These are phyloP conservation scores for Eustalomyia histrio DNA, from an alignment of 2,888 invertebrate genomes.

Conservation along the genomic window DNA sequence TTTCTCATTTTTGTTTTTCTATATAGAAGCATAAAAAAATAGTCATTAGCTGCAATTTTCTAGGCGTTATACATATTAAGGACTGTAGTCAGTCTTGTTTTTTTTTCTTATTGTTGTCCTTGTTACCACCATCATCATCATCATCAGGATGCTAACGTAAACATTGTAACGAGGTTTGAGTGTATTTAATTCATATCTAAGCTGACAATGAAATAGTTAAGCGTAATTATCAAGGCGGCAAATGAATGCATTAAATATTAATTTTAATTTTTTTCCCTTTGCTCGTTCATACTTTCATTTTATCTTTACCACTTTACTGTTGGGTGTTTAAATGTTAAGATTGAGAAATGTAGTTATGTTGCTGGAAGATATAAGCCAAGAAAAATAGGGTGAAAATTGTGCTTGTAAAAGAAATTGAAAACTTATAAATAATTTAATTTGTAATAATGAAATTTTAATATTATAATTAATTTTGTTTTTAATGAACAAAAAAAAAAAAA, in stretches of 20 bases:
- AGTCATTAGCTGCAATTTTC: constrained; percentile 66
- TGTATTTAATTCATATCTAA: constrained; percentile 68
- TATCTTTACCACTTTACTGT: background rate
- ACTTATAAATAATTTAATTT: constrained; percentile 57
- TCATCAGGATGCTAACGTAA: background rate
- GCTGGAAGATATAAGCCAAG: background rate
- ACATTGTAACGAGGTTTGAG: constrained; percentile 29
- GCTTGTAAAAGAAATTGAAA: constrained; percentile 3
- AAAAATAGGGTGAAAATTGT: background rate
- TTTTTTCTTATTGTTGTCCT: constrained; percentile 26
- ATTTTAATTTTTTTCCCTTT: constrained; percentile 56
- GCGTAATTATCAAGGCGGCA: constrained; percentile 73
- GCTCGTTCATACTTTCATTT: constrained; percentile 44
- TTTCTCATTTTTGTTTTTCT: constrained; percentile 25
- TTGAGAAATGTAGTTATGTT: background rate
- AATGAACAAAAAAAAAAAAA: constrained; percentile 22
- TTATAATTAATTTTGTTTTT: constrained; percentile 57
- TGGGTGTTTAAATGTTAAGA: background rate
- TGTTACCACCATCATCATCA: constrained; percentile 32
- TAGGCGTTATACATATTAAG: constrained; percentile 66
- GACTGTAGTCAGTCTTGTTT: constrained; percentile 22
- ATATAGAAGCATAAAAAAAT: constrained; percentile 1
- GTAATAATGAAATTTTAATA: constrained; percentile 58
- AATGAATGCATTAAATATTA: constrained; percentile 70
- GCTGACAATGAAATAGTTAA: constrained; percentile 73